A percentile compares a stretch with the other conserved stretches of the same genome.
These are phyloP conservation scores for Dendrolimus kikuchii DNA, from an alignment of 1,140 invertebrate species.

Conservation along the genomic window DNA sequence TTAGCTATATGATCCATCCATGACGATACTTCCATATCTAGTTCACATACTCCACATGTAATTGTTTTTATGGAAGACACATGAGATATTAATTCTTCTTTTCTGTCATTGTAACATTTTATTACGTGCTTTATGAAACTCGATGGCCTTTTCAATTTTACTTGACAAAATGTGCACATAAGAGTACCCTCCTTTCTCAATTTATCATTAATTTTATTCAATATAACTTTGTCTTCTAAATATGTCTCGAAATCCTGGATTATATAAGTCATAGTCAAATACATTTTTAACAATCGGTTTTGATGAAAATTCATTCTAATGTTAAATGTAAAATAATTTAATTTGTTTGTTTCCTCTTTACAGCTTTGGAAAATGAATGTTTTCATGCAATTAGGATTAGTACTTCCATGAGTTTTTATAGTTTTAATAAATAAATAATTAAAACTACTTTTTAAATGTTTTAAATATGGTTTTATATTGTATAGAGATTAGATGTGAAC, in stretches of 20 bases:
- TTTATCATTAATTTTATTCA: constrained; percentile 8
- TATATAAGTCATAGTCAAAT: too few relatives aligned
- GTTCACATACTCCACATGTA: constrained; percentile 23
- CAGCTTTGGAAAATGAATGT: too few relatives aligned
- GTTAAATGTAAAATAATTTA: too few relatives aligned
- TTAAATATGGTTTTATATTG: too few relatives aligned
- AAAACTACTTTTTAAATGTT: too few relatives aligned
- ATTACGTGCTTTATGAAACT: constrained; percentile 20
- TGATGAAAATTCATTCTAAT: too few relatives aligned
- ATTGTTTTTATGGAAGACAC: background rate
- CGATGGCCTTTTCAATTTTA: constrained; percentile 10
- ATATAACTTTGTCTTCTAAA: constrained; percentile 14
- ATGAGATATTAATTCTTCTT: background rate
- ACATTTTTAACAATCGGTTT: too few relatives aligned
- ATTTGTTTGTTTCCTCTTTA: too few relatives aligned
- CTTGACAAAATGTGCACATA: constrained; percentile 20
- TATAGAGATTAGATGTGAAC: too few relatives aligned
- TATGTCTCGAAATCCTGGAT: background rate
- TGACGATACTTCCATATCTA: constrained; percentile 5
- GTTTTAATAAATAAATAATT: too few relatives aligned
- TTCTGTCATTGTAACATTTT: constrained; percentile 6
- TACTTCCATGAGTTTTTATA: too few relatives aligned
- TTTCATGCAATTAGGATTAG: too few relatives aligned
- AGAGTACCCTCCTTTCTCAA: constrained; percentile 12
- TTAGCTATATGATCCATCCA: constrained; percentile 32